These are phyloP conservation scores for Parotocinclus haroldoi DNA, from an alignment of 2,797 vertebrate genomes.

Conservation along the genomic window DNA sequence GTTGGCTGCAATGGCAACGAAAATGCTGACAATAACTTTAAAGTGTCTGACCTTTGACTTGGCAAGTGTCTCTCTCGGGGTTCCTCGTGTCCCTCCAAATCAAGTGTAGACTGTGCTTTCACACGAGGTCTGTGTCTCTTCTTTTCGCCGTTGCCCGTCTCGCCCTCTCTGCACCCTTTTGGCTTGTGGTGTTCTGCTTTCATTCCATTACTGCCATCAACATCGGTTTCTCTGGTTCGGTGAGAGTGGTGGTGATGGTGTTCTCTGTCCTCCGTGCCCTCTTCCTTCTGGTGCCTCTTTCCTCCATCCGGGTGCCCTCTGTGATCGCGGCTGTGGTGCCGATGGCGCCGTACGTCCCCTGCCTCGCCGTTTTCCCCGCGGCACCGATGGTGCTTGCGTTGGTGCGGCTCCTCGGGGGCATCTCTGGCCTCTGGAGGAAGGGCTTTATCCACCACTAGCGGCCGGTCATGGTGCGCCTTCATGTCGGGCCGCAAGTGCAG, in stretches of 20 bases:
- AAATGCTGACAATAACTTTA: neutral
- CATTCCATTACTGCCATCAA: slow-evolving; percentile 69
- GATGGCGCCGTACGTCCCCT: slow-evolving; percentile 62
- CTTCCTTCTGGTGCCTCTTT: slow-evolving; percentile 68
- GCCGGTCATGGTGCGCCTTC: slow-evolving; percentile 91
- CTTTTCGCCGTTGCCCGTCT: slow-evolving; percentile 66
- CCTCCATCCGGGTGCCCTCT: slow-evolving; percentile 62
- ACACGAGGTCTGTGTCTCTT: slow-evolving; percentile 71
- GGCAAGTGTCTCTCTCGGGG: slow-evolving; percentile 57
- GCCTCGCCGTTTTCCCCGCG: slow-evolving; percentile 68
- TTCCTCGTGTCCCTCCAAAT: slow-evolving; percentile 70
- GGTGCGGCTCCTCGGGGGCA: slow-evolving; percentile 48
- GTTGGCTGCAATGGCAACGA: neutral
- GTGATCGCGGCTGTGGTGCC: slow-evolving; percentile 76
- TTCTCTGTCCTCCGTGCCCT: slow-evolving; percentile 61
- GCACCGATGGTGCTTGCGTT: slow-evolving; percentile 75
- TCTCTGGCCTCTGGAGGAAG: slow-evolving; percentile 48
- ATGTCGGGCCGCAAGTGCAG: slow-evolving; percentile 86
- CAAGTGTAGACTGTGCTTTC: slow-evolving; percentile 70
- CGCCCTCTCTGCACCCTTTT: slow-evolving; percentile 70
- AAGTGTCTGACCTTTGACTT: slow-evolving; percentile 64
- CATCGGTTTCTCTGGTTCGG: slow-evolving; percentile 59
- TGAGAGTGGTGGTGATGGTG: slow-evolving; percentile 73
- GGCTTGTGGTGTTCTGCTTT: slow-evolving; percentile 68
- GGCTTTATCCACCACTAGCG: slow-evolving; percentile 82